These are phyloP conservation scores for Pagetopsis macropterus DNA, from an alignment of 2,797 vertebrate genomes.

Conservation along the genomic window DNA sequence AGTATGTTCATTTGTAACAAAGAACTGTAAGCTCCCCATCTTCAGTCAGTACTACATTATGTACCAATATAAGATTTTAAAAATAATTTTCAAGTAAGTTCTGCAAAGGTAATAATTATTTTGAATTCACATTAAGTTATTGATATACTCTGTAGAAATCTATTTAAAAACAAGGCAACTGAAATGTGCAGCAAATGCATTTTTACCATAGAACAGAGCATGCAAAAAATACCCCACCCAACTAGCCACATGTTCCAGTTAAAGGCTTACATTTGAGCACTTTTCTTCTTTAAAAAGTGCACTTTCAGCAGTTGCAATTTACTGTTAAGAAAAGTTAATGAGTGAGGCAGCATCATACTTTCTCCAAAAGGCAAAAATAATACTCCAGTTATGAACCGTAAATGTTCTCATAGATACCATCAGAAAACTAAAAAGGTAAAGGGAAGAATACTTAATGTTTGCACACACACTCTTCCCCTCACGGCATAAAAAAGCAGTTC, in stretches of 20 bases:
- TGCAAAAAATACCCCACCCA: slow-evolving; percentile 35
- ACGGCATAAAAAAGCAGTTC: slow-evolving; percentile 2
- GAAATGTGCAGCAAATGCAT: slow-evolving; percentile 59
- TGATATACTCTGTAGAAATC: slow-evolving; percentile 61
- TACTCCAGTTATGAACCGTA: slow-evolving; percentile 61
- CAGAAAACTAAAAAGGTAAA: slow-evolving; percentile 36
- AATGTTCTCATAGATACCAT: slow-evolving; percentile 51
- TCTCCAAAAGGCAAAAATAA: slow-evolving; percentile 49
- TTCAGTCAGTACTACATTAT: slow-evolving; percentile 37
- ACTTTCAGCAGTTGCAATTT: slow-evolving; percentile 58
- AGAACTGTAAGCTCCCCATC: slow-evolving; percentile 35
- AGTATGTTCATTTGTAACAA: slow-evolving; percentile 31
- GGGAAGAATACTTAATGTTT: slow-evolving; percentile 31
- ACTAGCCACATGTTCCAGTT: slow-evolving; percentile 51
- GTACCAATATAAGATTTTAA: slow-evolving; percentile 63
- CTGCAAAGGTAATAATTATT: slow-evolving; percentile 54
- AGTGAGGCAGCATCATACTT: slow-evolving; percentile 65
- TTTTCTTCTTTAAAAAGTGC: slow-evolving; percentile 64
- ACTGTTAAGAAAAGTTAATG: slow-evolving; percentile 49
- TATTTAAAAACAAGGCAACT: slow-evolving; percentile 53
- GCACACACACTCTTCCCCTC: slow-evolving; percentile 9
- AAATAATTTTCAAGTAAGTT: slow-evolving; percentile 78
- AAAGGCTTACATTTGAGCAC: slow-evolving; percentile 28
- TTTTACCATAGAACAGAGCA: slow-evolving; percentile 41
- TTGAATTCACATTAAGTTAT: slow-evolving; percentile 73